Evolutionary conservation across 2,888 invertebrate species (phyloP), one percentile per base, ranked within the genome.

Genomic region (Dilophus febrilis): DNA sequence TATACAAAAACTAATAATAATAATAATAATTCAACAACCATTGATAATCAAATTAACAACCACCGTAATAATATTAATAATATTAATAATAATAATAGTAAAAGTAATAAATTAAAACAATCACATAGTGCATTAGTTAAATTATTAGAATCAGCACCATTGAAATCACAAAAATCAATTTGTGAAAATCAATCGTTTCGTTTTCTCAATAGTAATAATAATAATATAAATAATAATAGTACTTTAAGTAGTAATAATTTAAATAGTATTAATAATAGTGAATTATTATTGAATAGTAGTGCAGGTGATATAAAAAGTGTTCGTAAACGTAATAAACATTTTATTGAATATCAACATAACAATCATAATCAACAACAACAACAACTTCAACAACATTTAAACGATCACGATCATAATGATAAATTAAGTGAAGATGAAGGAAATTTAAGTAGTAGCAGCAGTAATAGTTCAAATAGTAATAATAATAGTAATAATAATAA

Each of bases 71-170:
- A 4, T 12, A 27, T 16, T 27, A 35, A 28, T 37, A 33, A 19
- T 33, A 22, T 22, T 22, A 22, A 6, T 4, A 22, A 26, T 34
- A 40, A 40, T 29, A 35, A 18, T 35, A 61, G 59, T 48, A 58
- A 59, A 46, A 35, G 14, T 35, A 61, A 59, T 48, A 58, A 59
- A 46, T 50, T 74, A 57, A 74, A 74, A 57, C 68, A 70, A 49
- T 67, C 71, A 56, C 73, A 74, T 54, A 71, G 72, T 54, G 73
- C 72, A 54, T 63, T 74, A 55, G 73, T 74, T 56, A 70, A 71
- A 64, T 67, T 74, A 63, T 59, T 74, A 60, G 73, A 74, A 59
- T 67, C 67, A 40, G 62, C 62, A 46, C 64, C 64, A 32, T 52
- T 61, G 17, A 32, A 32, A 14, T 22, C 22, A 22, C 5, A 6